Evolutionary conservation across 35 echinoderm and acorn worm genomes (phyloP).

Genomic region (Eucidaris tribuloides): DNA sequence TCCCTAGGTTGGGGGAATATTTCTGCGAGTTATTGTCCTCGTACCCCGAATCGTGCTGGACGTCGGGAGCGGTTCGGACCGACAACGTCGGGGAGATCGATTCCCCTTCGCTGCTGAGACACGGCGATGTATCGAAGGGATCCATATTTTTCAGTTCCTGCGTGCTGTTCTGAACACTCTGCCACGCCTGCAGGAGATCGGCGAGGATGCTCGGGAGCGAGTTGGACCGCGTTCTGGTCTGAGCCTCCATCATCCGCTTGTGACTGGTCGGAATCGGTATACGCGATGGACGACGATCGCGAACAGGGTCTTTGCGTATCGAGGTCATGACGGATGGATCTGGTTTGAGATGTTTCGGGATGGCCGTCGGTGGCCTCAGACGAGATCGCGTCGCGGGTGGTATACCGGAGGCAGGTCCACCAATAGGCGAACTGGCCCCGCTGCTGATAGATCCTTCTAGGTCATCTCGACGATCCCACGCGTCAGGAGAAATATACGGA

Average conservation of each 20-base stretch:
- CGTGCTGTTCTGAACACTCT: not conserved
- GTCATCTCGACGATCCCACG: not conserved
- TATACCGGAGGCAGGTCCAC: slow-evolving; percentile 39
- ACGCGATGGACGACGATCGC: slow-evolving; percentile 32
- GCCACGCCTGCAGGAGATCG: slow-evolving; percentile 48
- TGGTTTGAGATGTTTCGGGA: slow-evolving; percentile 64
- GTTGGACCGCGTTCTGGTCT: slow-evolving; percentile 19
- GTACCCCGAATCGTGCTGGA: slow-evolving; percentile 74
- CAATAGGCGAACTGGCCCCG: slow-evolving; percentile 55
- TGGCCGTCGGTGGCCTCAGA: slow-evolving; percentile 58
- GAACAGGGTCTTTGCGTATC: slow-evolving; percentile 44
- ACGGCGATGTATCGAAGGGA: slow-evolving; percentile 29
- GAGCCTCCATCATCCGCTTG: slow-evolving; percentile 51
- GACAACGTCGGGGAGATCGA: slow-evolving; percentile 84
- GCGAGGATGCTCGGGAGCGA: slow-evolving; percentile 33
- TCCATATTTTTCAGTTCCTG: slow-evolving; percentile 22
- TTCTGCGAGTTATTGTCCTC: slow-evolving; percentile 66
- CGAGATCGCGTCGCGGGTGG: slow-evolving; percentile 34
- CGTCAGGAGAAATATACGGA: not conserved
- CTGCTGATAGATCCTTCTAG: slow-evolving; percentile 40
- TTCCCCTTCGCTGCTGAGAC: slow-evolving; percentile 38
- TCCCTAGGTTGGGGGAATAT: slow-evolving; percentile 15
- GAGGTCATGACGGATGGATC: slow-evolving; percentile 58
- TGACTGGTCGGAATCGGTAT: slow-evolving; percentile 78
- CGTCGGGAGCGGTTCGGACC: slow-evolving; percentile 39